phyloP scores from a whole-genome alignment of 2,888 invertebrate genomes.

The Thumatha senex region DNA sequence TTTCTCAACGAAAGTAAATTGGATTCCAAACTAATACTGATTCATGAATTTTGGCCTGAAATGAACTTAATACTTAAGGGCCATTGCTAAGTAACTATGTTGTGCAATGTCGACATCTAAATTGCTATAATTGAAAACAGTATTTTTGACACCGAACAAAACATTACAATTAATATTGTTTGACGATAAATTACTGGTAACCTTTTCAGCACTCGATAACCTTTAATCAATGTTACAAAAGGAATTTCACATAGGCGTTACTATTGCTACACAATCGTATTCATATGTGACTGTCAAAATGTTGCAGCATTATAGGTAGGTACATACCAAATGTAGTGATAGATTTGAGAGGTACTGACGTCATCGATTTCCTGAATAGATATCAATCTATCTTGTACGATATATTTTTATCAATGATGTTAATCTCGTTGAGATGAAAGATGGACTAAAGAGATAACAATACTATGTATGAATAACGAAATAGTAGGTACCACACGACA shows the following conservation, averaged over 20 bases:
- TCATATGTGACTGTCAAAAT: slow-evolving; percentile 2
- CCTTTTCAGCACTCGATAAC: slow-evolving; percentile 1
- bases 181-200: background rate
- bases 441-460: background rate
- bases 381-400: background rate
- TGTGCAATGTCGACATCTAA: no score
- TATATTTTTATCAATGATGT: background rate
- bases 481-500: background rate
- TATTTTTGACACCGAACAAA: background rate
- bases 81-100: background rate
- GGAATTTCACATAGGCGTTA: slow-evolving; percentile 2
- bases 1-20: slow-evolving; percentile 16
- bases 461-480: background rate
- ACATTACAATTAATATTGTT: background rate
- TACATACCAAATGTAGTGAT: background rate
- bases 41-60: slow-evolving; percentile 2
- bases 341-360: background rate
- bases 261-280: background rate
- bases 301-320: background rate
- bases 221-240: slow-evolving; percentile 8
- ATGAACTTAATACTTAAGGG: background rate
- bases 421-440: background rate
- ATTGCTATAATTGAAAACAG: background rate
- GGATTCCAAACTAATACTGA: slow-evolving; percentile 6
- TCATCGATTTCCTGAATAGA: background rate